Conservation (phyloP, 2,888 invertebrate genomes). For the Drosophila acutilabella region DNA sequence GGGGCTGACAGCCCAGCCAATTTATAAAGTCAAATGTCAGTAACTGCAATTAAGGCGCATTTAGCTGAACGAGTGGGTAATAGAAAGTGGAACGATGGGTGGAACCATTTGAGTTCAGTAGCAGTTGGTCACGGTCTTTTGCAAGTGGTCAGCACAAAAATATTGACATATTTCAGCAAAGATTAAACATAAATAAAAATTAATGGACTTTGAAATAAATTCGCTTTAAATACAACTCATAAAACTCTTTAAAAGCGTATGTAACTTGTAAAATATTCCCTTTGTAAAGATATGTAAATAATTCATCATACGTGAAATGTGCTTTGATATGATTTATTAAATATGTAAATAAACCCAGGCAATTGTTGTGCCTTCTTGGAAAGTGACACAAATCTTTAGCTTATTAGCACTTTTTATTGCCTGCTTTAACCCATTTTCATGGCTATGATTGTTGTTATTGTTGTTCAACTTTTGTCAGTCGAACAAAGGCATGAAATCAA, state of each 20-base stretch:
- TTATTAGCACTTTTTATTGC: conserved; percentile 77
- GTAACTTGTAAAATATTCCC: not conserved
- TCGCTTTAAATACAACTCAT: not conserved
- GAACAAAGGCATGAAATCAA: conserved; percentile 48
- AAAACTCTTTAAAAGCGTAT: too few relatives aligned
- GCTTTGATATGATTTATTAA: not conserved
- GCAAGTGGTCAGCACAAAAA: not conserved
- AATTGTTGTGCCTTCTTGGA: conserved; percentile 2
- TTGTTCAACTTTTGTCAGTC: conserved; percentile 22
- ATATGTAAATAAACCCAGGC: conserved; percentile 39
- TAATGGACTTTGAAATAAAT: not conserved
- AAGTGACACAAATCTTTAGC: conserved; percentile 65
- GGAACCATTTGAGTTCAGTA: conserved; percentile 13
- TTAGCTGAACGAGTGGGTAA: conserved; percentile 41
- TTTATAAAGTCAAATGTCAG: conserved; percentile 79
- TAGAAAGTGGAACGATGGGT: not conserved
- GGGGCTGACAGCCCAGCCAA: conserved; percentile 60
- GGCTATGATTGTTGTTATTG: conserved; percentile 10
- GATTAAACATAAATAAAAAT: not conserved
- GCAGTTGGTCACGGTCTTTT: not conserved
- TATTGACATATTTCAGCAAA: not conserved
- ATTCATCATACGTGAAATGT: not conserved
- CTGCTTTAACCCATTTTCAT: conserved; percentile 48
- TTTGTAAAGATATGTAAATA: conserved; percentile 2
- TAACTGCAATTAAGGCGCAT: conserved; percentile 76